phyloP scores from a whole-genome alignment of 1,140 invertebrate species.

The Magallana ariakensis region DNA sequence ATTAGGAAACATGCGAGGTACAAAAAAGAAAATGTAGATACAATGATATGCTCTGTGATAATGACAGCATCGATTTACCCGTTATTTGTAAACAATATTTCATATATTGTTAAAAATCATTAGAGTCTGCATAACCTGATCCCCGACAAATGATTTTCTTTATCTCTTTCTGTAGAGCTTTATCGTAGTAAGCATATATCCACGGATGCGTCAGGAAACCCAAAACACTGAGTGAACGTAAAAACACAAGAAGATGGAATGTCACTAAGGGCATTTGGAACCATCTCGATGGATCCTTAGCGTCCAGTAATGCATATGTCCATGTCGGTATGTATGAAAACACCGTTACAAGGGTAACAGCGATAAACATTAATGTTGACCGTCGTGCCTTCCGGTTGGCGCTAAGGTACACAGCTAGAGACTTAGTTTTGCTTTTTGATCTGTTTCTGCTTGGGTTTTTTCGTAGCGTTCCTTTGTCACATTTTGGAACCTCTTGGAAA shows the following conservation, averaged over 20 bases:
- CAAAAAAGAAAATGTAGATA: too few relatives aligned
- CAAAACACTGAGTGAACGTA: neutral
- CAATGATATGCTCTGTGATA: too few relatives aligned
- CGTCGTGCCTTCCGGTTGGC: neutral
- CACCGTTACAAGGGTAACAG: conserved; percentile 11
- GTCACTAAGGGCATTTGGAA: neutral
- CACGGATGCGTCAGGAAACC: conserved; percentile 2
- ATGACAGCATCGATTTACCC: too few relatives aligned
- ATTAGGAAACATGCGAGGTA: too few relatives aligned
- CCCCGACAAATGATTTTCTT: neutral
- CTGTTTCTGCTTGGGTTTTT: neutral
- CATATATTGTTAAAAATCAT: too few relatives aligned
- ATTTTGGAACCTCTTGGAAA: neutral
- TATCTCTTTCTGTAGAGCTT: conserved; percentile 10
- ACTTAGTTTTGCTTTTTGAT: conserved; percentile 30
- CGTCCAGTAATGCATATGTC: conserved; percentile 15
- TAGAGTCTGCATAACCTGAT: neutral
- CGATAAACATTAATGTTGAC: conserved; percentile 24
- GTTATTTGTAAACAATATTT: too few relatives aligned
- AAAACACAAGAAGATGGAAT: conserved; percentile 20
- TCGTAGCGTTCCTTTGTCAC: neutral
- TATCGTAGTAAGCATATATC: conserved; percentile 36
- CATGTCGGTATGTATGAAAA: conserved; percentile 36
- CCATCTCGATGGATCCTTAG: conserved; percentile 7
- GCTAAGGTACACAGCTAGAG: neutral